Conservation (phyloP, 1,140 invertebrate genomes). For the Bombus soroeensis region DNA sequence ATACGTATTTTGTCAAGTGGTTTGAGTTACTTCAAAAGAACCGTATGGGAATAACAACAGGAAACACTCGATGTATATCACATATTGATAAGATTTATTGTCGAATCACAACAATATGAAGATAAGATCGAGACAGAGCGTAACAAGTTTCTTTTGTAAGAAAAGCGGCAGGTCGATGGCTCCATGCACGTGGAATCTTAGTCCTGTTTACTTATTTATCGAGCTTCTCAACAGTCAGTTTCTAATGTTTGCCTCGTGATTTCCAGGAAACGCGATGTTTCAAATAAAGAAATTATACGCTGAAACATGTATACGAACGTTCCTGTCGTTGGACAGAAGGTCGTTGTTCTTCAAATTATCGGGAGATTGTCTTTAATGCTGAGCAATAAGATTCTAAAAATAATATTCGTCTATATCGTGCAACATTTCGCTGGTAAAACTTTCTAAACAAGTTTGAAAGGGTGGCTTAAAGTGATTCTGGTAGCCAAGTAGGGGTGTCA, state of each 20-base stretch:
- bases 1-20: background rate
- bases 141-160: background rate
- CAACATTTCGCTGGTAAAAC: background rate
- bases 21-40: background rate
- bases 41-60: too few relatives aligned
- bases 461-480: background rate
- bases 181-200: slow-evolving; percentile 31
- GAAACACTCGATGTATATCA: slow-evolving; percentile 4
- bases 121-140: slow-evolving; percentile 19
- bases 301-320: background rate
- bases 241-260: background rate
- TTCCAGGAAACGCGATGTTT: background rate
- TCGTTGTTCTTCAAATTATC: background rate
- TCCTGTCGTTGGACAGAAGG: background rate
- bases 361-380: background rate
- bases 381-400: background rate
- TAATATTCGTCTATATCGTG: background rate
- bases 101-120: background rate
- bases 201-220: slow-evolving; percentile 43
- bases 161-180: slow-evolving; percentile 32
- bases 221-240: background rate
- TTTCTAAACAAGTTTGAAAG: background rate
- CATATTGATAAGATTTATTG: slow-evolving; percentile 5
- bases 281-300: background rate
- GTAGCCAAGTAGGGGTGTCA: background rate